Conservation (phyloP, 2,113 vertebrate genomes). For the Syrrhaptes paradoxus region DNA sequence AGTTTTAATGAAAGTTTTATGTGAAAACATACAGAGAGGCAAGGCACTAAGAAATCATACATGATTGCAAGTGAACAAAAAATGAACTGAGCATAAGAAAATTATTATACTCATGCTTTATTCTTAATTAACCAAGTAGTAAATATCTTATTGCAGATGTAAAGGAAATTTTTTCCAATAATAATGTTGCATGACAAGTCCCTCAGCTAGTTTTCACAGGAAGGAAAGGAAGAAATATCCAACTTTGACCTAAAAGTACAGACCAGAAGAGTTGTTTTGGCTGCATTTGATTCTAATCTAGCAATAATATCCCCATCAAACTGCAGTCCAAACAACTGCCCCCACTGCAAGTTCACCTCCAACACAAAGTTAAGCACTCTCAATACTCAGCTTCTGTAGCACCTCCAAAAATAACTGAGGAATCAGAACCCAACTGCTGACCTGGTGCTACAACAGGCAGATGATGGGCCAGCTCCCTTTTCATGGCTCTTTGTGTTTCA, state of each 20-base stretch:
- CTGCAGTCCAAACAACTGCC: not conserved
- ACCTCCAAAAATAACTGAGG: constrained; percentile 21
- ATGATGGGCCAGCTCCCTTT: constrained; percentile 2
- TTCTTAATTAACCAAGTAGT: not conserved
- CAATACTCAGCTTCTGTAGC: not conserved
- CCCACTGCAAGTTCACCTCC: not conserved
- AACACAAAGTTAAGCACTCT: not conserved
- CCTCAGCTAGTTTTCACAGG: not conserved
- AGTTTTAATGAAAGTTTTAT: not conserved
- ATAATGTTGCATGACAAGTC: not conserved
- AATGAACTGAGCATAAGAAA: not conserved
- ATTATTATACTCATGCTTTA: not conserved
- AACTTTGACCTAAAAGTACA: not conserved
- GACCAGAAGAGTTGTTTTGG: not conserved
- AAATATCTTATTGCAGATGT: not conserved
- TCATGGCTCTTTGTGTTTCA: not conserved
- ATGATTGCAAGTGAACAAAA: not conserved
- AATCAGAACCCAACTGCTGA: constrained; percentile 35
- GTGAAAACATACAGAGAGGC: not conserved
- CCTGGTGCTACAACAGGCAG: not conserved
- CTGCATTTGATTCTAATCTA: not conserved
- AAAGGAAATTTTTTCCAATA: not conserved
- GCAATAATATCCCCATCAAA: not conserved
- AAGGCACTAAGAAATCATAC: not conserved
- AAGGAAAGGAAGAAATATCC: not conserved